phyloP scores from a whole-genome alignment of 2,113 vertebrate species.

The Myrmecophaga tridactyla region DNA sequence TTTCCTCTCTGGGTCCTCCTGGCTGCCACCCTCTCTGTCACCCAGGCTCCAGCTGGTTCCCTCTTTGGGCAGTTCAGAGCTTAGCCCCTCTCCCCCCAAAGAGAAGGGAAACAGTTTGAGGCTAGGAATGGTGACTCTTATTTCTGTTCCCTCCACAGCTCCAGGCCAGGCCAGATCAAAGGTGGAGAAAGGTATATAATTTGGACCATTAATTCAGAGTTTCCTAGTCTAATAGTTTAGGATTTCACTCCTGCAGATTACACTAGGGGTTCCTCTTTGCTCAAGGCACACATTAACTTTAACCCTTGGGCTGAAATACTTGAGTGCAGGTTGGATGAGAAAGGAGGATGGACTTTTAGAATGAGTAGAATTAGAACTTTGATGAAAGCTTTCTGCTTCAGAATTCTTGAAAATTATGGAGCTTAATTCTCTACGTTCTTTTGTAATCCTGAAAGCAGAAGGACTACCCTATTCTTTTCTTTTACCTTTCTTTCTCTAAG shows the following conservation, averaged over 20 bases:
- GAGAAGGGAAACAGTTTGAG: neutral
- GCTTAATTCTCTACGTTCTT: neutral
- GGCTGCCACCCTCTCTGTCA: neutral
- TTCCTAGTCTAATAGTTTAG: conserved; percentile 51
- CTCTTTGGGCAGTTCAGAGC: neutral
- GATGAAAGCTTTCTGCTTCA: conserved; percentile 88
- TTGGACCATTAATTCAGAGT: neutral
- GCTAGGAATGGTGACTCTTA: neutral
- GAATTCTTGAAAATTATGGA: neutral
- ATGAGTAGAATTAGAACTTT: conserved; percentile 84
- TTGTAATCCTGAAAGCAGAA: neutral
- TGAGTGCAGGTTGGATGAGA: conserved; percentile 70
- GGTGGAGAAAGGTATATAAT: neutral
- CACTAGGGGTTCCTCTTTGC: conserved; percentile 67
- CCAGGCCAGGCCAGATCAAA: neutral
- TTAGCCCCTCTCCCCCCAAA: neutral
- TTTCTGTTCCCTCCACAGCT: neutral
- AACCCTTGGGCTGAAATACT: conserved; percentile 75
- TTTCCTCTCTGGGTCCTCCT: neutral
- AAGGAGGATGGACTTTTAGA: conserved; percentile 51
- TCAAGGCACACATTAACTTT: conserved; percentile 78
- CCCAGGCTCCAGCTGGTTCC: neutral
- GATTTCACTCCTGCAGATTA: conserved; percentile 65
- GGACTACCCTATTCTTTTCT: neutral
- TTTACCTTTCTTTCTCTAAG: neutral